A percentile compares a stretch with the other conserved stretches of the same genome.
Conservation (phyloP, 1,140 invertebrate species). For the Macrobrachium rosenbergii region DNA sequence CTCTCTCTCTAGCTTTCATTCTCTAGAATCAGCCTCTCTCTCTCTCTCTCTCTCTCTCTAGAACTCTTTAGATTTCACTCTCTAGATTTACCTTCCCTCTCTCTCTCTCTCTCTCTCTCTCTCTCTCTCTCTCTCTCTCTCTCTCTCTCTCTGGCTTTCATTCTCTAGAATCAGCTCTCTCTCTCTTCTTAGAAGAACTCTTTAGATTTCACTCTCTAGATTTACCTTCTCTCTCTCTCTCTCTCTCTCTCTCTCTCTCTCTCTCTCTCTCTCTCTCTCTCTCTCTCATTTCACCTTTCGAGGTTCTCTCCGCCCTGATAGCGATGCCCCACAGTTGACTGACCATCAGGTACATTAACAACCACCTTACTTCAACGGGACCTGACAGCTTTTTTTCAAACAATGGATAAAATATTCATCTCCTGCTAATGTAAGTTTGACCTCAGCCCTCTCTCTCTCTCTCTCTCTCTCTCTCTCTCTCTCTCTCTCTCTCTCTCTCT, state of each 20-base stretch:
- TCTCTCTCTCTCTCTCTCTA: conserved; percentile 35
- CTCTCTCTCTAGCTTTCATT: conserved; percentile 27
- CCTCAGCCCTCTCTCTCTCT: too few relatives aligned
- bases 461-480: conserved; percentile 25
- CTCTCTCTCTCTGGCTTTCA: conserved; percentile 26
- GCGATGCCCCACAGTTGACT: too few relatives aligned
- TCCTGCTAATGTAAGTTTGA: too few relatives aligned
- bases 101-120: conserved; percentile 34
- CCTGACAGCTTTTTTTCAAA: too few relatives aligned
- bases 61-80: too few relatives aligned
- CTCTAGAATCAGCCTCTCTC: conserved; percentile 37
- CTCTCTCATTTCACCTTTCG: too few relatives aligned
- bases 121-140: conserved; percentile 35
- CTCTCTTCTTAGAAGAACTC: neutral
- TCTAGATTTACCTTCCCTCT: neutral
- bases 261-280: conserved; percentile 36
- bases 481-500: conserved; percentile 28
- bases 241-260: conserved; percentile 27
- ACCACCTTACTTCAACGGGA: too few relatives aligned
- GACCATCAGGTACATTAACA: too few relatives aligned
- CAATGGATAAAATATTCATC: too few relatives aligned
- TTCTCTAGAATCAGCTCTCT: neutral
- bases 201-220: too few relatives aligned
- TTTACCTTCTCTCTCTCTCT: conserved; percentile 4
- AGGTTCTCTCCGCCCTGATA: too few relatives aligned